These are phyloP conservation scores for Carpatolechia fugitivella DNA, from an alignment of 2,888 invertebrate genomes.

Conservation along the genomic window DNA sequence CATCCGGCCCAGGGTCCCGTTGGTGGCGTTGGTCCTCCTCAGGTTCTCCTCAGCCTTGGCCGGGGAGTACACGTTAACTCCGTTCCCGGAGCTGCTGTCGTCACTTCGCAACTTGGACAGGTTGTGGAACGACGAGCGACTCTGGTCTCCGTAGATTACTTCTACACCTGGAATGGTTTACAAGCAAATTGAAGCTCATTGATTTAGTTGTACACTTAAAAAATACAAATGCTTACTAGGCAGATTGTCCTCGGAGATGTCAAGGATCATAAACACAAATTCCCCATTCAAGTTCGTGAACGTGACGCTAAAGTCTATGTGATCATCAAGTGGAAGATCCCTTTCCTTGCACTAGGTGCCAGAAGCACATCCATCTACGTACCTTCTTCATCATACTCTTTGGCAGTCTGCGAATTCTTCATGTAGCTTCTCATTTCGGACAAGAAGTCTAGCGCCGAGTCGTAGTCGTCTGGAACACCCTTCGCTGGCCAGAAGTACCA, in stretches of 20 bases:
- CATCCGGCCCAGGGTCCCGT: constrained; percentile 65
- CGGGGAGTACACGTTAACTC: constrained; percentile 69
- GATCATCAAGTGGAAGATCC: too few species aligned
- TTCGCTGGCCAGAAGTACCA: constrained; percentile 98
- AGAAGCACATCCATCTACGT: too few species aligned
- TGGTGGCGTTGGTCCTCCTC: constrained; percentile 43
- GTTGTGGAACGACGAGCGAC: constrained; percentile 63
- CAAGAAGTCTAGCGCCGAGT: constrained; percentile 91
- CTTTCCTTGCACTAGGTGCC: too few species aligned
- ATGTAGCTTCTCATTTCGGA: constrained; percentile 86
- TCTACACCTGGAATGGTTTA: constrained; percentile 54
- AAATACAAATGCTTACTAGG: too few species aligned
- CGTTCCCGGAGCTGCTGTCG: constrained; percentile 56
- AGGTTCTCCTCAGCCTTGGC: constrained; percentile 64
- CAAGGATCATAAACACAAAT: too few species aligned
- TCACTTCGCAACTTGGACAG: constrained; percentile 61
- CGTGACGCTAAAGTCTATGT: too few species aligned
- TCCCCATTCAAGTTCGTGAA: too few species aligned
- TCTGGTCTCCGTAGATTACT: constrained; percentile 70
- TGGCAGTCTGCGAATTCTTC: constrained; percentile 72
- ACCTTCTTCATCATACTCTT: constrained; percentile 76
- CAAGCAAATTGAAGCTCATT: neutral
- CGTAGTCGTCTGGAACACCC: constrained; percentile 90
- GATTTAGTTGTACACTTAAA: too few species aligned
- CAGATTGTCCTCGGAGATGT: too few species aligned